phyloP scores from a whole-genome alignment of 2,797 vertebrate genomes.

The Lates japonicus region DNA sequence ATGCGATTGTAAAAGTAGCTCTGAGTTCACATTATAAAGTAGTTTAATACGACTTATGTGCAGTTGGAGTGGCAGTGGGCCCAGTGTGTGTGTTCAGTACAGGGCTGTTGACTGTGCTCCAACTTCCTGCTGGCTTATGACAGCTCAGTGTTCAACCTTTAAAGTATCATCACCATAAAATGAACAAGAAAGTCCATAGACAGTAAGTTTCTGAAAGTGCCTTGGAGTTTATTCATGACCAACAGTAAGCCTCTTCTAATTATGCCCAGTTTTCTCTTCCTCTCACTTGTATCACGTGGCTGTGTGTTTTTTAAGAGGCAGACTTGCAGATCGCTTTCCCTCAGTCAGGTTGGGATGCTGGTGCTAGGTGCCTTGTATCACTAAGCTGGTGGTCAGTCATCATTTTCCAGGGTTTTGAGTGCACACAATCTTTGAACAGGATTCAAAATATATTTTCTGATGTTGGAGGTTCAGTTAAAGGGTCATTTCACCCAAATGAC shows the following conservation, averaged over 20 bases:
- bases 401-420: neutral
- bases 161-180: slow-evolving; percentile 18
- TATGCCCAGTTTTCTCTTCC: neutral
- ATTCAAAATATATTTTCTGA: neutral
- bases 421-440: neutral
- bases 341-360: slow-evolving; percentile 73
- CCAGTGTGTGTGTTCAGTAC: neutral
- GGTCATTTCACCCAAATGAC: neutral
- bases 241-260: slow-evolving; percentile 32
- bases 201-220: slow-evolving; percentile 28
- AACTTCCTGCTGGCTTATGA: slow-evolving; percentile 40
- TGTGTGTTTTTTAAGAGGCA: neutral
- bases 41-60: slow-evolving; percentile 10
- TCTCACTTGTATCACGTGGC: neutral
- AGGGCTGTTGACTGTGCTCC: no score
- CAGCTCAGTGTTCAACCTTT: slow-evolving; percentile 28
- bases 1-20: slow-evolving; percentile 28
- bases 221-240: neutral
- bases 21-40: slow-evolving; percentile 2
- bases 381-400: slow-evolving; percentile 30
- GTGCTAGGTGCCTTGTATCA: slow-evolving; percentile 84
- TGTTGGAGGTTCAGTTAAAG: neutral
- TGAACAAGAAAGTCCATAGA: slow-evolving; percentile 25
- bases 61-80: no score
- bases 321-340: neutral